Conservation (phyloP, 2,113 vertebrate species). For the Bothrops jararaca region DNA sequence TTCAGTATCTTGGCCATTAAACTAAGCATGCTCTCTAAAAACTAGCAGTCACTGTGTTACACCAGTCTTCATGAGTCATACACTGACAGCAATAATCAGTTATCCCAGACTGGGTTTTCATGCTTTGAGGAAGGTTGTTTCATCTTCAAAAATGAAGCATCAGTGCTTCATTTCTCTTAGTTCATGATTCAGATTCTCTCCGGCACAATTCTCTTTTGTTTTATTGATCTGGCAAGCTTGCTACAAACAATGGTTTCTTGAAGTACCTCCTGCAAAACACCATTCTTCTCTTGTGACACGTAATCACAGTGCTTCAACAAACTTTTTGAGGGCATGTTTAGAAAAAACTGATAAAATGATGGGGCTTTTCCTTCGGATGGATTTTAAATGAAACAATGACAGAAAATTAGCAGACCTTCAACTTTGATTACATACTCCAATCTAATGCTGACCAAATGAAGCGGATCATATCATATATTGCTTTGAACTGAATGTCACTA, state of each 20-base stretch:
- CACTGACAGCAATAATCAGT: not conserved
- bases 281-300: conserved; percentile 6
- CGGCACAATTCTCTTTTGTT: not conserved
- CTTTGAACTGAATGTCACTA: not conserved
- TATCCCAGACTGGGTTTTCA: not conserved
- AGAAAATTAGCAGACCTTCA: not conserved
- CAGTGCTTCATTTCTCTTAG: not conserved
- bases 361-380: not conserved
- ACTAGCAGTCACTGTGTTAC: not conserved
- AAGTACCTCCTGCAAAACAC: not conserved
- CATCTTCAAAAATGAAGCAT: not conserved
- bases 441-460: not conserved
- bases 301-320: not conserved
- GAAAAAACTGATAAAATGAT: not conserved
- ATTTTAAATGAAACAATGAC: not conserved
- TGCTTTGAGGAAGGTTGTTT: not conserved
- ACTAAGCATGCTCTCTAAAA: not conserved
- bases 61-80: not conserved
- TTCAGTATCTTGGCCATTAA: not conserved
- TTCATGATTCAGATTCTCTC: not conserved
- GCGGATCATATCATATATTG: not conserved
- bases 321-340: not conserved
- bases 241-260: not conserved
- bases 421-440: not conserved
- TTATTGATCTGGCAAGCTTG: conserved; percentile 13